Evolutionary conservation across 2,797 vertebrate genomes (phyloP).

Genomic region (Rhinoraja longicauda): DNA sequence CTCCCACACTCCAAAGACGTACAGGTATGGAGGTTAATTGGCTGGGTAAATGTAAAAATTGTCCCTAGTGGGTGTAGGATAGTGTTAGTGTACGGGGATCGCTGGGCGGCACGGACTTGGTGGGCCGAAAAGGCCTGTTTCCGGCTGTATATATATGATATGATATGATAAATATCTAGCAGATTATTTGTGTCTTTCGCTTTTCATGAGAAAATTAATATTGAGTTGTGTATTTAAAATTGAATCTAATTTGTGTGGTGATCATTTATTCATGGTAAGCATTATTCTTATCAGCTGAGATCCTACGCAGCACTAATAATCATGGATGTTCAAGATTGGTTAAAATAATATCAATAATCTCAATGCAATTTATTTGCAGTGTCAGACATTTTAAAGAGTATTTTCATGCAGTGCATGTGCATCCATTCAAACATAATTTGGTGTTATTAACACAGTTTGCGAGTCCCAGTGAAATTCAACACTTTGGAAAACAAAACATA

Average conservation of each 20-base stretch:
- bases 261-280: neutral
- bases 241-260: neutral
- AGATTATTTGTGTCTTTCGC: neutral
- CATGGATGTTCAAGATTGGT: neutral
- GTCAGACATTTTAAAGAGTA: neutral
- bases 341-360: conserved; percentile 3
- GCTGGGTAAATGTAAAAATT: too few relatives aligned
- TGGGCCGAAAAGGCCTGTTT: too few relatives aligned
- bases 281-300: neutral
- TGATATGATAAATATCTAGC: neutral
- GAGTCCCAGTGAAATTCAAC: neutral
- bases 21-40: too few relatives aligned
- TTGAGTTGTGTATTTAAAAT: conserved; percentile 14
- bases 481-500: neutral
- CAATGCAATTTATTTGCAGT: neutral
- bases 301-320: neutral
- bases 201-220: conserved; percentile 1
- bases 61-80: too few relatives aligned
- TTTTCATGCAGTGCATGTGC: neutral
- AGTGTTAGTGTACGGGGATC: too few relatives aligned
- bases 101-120: too few relatives aligned
- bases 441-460: neutral
- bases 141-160: too few relatives aligned
- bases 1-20: too few relatives aligned
- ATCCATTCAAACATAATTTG: neutral